Conservation (phyloP, 2,797 vertebrate genomes). For the Numenius phaeopus region DNA sequence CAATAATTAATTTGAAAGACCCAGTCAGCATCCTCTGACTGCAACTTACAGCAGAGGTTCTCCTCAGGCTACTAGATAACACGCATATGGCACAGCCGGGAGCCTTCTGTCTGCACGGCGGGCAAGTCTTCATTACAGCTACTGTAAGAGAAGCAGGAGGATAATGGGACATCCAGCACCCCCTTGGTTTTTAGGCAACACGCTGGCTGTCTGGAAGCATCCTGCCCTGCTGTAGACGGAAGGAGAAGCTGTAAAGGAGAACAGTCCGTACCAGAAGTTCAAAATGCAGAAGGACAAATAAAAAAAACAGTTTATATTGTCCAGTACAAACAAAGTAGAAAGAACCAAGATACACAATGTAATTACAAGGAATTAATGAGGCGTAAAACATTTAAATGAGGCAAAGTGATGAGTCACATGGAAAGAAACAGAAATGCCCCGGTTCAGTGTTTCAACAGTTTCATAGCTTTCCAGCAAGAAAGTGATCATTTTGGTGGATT, state of each 20-base stretch:
- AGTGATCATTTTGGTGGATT: neutral
- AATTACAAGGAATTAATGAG: conserved; percentile 11
- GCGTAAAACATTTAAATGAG: neutral
- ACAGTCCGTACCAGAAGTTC: neutral
- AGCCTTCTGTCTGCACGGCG: neutral
- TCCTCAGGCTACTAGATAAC: neutral
- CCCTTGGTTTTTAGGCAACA: neutral
- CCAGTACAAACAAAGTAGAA: neutral
- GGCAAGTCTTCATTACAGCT: neutral
- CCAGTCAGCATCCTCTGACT: neutral
- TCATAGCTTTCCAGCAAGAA: neutral
- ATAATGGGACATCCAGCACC: neutral
- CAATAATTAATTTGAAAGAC: conserved; percentile 8
- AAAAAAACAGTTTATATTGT: neutral
- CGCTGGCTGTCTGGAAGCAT: neutral
- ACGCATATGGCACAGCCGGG: neutral
- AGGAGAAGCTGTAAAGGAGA: neutral
- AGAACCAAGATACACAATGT: neutral
- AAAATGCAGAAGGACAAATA: neutral
- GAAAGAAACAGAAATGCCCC: neutral
- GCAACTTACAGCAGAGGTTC: neutral
- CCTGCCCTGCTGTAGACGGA: neutral
- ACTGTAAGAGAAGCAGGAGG: neutral
- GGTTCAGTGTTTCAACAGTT: neutral
- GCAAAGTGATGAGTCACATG: neutral